Conservation (phyloP, 2,113 vertebrate species). For the Nymphicus hollandicus region DNA sequence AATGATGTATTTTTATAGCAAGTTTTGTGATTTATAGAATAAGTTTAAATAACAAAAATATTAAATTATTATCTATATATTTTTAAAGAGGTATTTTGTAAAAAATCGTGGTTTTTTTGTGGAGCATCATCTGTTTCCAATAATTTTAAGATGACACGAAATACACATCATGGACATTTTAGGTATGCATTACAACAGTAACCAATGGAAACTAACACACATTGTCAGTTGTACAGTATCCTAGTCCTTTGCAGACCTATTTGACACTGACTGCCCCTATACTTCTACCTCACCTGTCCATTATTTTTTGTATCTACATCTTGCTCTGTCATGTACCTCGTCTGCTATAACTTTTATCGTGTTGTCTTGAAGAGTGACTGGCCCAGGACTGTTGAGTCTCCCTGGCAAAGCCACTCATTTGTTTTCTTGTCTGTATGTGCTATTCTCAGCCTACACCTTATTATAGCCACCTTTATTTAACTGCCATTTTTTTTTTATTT, state of each 20-base stretch:
- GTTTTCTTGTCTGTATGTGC: neutral
- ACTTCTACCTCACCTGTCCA: neutral
- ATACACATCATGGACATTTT: neutral
- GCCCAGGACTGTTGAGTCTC: neutral
- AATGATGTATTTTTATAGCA: neutral
- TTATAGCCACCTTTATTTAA: neutral
- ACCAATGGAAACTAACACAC: neutral
- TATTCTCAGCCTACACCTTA: neutral
- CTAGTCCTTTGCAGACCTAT: neutral
- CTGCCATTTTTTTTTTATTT: neutral
- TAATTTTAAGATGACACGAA: neutral
- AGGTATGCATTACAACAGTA: neutral
- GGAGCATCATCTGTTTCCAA: neutral
- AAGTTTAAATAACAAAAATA: neutral
- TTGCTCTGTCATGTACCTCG: neutral
- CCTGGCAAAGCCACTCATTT: neutral
- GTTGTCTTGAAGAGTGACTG: neutral
- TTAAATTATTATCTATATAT: neutral
- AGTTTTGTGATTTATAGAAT: neutral
- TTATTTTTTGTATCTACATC: neutral
- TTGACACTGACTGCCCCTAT: neutral
- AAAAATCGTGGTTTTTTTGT: neutral
- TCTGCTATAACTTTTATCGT: neutral
- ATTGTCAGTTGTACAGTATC: neutral
- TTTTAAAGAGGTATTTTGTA: neutral